Percentiles rank a stretch among this genome's conserved stretches.
phyloP scores from a whole-genome alignment of 2,888 invertebrate species.

The Volucella bombylans region DNA sequence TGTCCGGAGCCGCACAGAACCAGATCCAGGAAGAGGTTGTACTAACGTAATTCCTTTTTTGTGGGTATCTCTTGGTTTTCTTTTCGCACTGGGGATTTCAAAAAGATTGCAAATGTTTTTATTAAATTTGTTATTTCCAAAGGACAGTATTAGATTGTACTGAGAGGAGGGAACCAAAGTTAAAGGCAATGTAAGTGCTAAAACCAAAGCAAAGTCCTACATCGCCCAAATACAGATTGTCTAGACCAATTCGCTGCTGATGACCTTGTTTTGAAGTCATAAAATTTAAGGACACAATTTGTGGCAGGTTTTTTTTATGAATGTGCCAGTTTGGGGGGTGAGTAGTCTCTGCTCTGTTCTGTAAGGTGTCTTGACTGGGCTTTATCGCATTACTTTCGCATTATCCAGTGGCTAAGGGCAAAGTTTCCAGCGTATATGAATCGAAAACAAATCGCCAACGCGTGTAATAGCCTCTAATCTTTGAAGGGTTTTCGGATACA shows the following conservation, averaged over 20 bases:
- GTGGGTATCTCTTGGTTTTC: background rate
- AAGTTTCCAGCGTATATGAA: conserved; percentile 34
- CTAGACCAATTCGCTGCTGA: conserved; percentile 37
- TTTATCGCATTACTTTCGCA: conserved; percentile 48
- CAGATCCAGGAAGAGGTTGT: background rate
- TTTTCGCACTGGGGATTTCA: conserved; percentile 20
- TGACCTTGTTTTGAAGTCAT: conserved; percentile 42
- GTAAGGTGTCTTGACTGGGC: background rate
- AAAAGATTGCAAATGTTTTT: conserved; percentile 51
- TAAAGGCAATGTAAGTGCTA: no score
- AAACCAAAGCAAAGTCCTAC: background rate
- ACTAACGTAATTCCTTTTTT: conserved; percentile 20
- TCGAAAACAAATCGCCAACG: conserved; percentile 33
- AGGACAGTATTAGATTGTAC: conserved; percentile 2
- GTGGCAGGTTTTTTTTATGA: conserved; percentile 37
- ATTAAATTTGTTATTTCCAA: conserved; percentile 60
- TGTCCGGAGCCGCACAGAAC: background rate
- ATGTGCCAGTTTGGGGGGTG: conserved; percentile 30
- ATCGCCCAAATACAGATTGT: conserved; percentile 4
- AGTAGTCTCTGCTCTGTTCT: background rate
- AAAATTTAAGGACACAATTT: conserved; percentile 50
- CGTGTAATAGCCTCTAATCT: conserved; percentile 43
- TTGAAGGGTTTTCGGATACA: conserved; percentile 19
- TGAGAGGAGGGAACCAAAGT: background rate
- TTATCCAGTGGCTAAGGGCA: conserved; percentile 38